phyloP scores from a whole-genome alignment of 2,888 invertebrate genomes.

The Eupelmus urozonus region DNA sequence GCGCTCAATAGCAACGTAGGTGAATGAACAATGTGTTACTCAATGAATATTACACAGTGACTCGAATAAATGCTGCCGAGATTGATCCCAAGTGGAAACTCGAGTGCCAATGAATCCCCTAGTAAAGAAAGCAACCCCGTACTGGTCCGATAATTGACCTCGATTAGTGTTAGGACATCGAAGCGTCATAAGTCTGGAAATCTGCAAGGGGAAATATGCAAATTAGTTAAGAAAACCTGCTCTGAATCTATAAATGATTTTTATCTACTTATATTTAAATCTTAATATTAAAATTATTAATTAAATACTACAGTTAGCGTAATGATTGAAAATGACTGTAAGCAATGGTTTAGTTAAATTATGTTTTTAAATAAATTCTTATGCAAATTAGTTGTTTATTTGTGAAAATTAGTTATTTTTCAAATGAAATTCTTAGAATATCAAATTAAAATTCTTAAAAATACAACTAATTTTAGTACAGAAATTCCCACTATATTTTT shows the following conservation, averaged over 20 bases:
- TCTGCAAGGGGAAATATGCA: conserved; percentile 76
- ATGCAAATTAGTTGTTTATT: background rate
- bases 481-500: conserved; percentile 8
- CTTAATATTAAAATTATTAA: background rate
- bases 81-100: conserved; percentile 77
- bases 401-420: conserved; percentile 37
- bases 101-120: conserved; percentile 68
- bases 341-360: conserved; percentile 44
- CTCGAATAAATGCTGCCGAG: conserved; percentile 84
- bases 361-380: conserved; percentile 23
- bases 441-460: conserved; percentile 14
- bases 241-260: conserved; percentile 14
- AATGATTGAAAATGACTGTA: conserved; percentile 37
- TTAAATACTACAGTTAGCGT: conserved; percentile 37
- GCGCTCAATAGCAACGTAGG: conserved; percentile 46
- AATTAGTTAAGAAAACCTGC: conserved; percentile 48
- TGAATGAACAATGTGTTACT: conserved; percentile 60
- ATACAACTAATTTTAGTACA: conserved; percentile 43
- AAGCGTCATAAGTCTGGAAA: conserved; percentile 92
- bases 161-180: conserved; percentile 76
- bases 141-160: conserved; percentile 71
- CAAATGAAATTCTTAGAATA: conserved; percentile 5
- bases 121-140: conserved; percentile 67
- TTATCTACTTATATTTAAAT: no score
- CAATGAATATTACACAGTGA: conserved; percentile 80